Conservation (phyloP, 2,797 vertebrate species). For the Acomys russatus region DNA sequence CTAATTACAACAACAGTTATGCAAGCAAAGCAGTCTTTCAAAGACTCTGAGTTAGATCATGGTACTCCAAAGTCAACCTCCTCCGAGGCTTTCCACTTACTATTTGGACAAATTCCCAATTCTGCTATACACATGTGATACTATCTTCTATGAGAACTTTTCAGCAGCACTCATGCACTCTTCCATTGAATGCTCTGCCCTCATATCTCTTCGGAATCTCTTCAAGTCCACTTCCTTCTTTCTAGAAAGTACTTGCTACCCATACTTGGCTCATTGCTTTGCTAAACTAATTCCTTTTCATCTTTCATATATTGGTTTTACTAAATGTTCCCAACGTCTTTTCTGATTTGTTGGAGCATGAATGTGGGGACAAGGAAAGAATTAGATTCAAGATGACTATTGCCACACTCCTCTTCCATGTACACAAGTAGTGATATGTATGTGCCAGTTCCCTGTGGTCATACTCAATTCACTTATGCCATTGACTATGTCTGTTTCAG, state of each 20-base stretch:
- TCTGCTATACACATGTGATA: background rate
- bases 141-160: background rate
- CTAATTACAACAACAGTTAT: slow-evolving; percentile 71
- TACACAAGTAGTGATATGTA: background rate
- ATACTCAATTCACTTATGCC: background rate
- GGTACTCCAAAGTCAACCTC: slow-evolving; percentile 39
- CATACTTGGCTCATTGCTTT: background rate
- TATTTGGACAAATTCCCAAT: slow-evolving; percentile 33
- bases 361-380: background rate
- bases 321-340: slow-evolving; percentile 35
- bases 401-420: background rate
- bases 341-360: background rate
- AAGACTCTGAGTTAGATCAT: slow-evolving; percentile 65
- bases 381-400: background rate
- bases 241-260: slow-evolving; percentile 12
- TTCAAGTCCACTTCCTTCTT: slow-evolving; percentile 5
- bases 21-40: slow-evolving; percentile 58
- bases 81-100: slow-evolving; percentile 43
- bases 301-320: slow-evolving; percentile 32
- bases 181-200: background rate
- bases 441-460: background rate
- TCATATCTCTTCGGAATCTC: background rate
- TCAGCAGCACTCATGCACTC: background rate
- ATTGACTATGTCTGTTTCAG: background rate
- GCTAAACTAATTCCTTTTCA: background rate